Conservation (phyloP, 2,113 vertebrate genomes). For the Labeo catla region DNA sequence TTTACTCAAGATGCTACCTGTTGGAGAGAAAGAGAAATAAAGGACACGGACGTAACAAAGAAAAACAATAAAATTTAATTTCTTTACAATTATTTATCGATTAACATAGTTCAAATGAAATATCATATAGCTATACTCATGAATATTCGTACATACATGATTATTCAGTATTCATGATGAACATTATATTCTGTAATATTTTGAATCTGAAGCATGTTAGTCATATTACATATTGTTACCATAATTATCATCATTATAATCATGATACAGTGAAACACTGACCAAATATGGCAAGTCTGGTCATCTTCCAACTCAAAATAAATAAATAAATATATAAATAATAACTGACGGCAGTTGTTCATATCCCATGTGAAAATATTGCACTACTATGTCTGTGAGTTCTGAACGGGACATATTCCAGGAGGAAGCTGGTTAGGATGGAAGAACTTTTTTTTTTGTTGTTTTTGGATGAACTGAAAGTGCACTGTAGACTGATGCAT, state of each 20-base stretch:
- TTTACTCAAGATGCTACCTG: neutral
- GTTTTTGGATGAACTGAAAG: conserved; percentile 4
- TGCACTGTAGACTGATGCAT: neutral
- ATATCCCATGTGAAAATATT: conserved; percentile 11
- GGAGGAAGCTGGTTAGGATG: neutral
- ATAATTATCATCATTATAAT: conserved; percentile 21
- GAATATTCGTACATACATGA: conserved; percentile 37
- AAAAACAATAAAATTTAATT: conserved; percentile 33
- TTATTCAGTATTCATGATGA: conserved; percentile 32
- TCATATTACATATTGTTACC: conserved; percentile 29
- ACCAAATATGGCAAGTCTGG: conserved; percentile 15
- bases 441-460: neutral
- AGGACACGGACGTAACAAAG: neutral
- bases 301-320: neutral
- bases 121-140: conserved; percentile 29
- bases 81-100: conserved; percentile 34
- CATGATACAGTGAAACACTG: conserved; percentile 26
- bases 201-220: conserved; percentile 31
- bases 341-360: neutral
- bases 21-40: neutral
- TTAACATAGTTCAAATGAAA: conserved; percentile 41
- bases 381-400: neutral
- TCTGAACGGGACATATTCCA: neutral
- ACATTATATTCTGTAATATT: conserved; percentile 39
- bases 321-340: neutral